These are phyloP conservation scores for Nymphalis polychloros DNA, from an alignment of 2,888 invertebrate genomes.

Conservation along the genomic window DNA sequence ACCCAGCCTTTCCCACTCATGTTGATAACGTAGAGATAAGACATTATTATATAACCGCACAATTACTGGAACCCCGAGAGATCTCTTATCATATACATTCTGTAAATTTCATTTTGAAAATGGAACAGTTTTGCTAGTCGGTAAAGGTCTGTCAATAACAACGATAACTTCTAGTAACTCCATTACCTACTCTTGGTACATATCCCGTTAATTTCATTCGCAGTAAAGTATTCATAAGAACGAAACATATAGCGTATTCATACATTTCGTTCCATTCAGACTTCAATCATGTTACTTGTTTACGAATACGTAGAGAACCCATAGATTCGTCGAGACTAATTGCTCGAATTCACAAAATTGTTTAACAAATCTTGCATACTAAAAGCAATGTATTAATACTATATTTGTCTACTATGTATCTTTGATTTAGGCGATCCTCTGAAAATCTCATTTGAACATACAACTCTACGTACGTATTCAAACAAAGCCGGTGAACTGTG, in stretches of 20 bases:
- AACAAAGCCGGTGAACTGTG: constrained; percentile 26
- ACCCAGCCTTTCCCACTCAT: too few relatives aligned
- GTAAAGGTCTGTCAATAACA: too few relatives aligned
- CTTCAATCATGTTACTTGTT: constrained; percentile 8
- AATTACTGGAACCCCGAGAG: too few relatives aligned
- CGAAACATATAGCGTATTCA: background rate
- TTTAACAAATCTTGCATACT: background rate
- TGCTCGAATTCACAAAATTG: constrained; percentile 7
- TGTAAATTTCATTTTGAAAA: too few relatives aligned
- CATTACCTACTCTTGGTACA: too few relatives aligned
- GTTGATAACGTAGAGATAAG: too few relatives aligned
- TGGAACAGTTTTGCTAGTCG: too few relatives aligned
- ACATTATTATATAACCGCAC: too few relatives aligned
- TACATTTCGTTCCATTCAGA: background rate
- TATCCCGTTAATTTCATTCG: background rate
- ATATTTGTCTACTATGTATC: background rate
- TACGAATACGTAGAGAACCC: background rate
- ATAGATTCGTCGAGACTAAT: background rate
- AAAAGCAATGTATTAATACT: background rate
- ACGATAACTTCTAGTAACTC: too few relatives aligned
- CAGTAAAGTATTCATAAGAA: background rate
- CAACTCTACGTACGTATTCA: constrained; percentile 5
- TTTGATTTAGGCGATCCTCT: background rate
- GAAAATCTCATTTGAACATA: background rate
- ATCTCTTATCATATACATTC: too few relatives aligned